A percentile compares a stretch with the other conserved stretches of the same genome.
phyloP scores from a whole-genome alignment of 2,888 invertebrate species.

The Leptura quadrifasciata region DNA sequence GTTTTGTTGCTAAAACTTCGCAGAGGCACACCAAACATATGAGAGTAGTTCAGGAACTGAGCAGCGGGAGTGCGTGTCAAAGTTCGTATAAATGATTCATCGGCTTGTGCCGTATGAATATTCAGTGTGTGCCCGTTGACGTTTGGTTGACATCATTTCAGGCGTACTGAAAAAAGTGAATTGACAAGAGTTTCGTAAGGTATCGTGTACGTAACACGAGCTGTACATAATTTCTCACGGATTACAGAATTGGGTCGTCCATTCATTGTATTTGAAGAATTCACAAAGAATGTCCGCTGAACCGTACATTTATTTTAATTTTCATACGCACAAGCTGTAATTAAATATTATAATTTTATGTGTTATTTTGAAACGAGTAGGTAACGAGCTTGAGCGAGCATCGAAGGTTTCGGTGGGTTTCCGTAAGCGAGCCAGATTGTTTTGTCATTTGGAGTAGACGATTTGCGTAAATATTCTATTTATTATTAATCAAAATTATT shows the following conservation, averaged over 20 bases:
- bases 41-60: background rate
- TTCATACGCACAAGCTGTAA: constrained; percentile 8
- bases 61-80: background rate
- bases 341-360: constrained; percentile 1
- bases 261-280: constrained; percentile 52
- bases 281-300: constrained; percentile 29
- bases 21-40: background rate
- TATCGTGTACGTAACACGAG: constrained; percentile 16
- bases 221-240: constrained; percentile 45
- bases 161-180: constrained; percentile 14
- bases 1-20: background rate
- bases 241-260: constrained; percentile 56
- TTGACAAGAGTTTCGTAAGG: constrained; percentile 29
- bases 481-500: too few species aligned
- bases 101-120: constrained; percentile 4
- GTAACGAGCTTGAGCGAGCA: background rate
- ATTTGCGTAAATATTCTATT: too few species aligned
- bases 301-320: constrained; percentile 28
- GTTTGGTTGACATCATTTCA: constrained; percentile 1
- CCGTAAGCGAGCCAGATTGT: background rate
- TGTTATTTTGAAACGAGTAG: background rate
- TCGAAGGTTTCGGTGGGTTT: background rate
- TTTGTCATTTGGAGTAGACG: too few species aligned
- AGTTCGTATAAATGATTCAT: background rate
- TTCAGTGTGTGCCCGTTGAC: background rate